Conservation (phyloP, 2,888 invertebrate genomes). For the Agriopis leucophaearia region DNA sequence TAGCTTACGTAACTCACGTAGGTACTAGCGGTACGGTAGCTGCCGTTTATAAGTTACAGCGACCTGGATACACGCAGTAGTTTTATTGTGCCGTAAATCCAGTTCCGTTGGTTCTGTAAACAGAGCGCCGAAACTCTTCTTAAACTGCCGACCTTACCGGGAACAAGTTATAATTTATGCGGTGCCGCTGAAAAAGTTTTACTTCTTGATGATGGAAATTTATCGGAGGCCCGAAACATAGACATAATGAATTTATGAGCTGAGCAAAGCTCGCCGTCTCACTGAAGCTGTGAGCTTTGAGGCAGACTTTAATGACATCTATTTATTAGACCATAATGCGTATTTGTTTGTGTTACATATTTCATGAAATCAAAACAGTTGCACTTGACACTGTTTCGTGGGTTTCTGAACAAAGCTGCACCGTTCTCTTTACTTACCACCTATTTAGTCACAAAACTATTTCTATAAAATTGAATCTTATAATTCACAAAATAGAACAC, state of each 20-base stretch:
- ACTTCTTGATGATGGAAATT: conserved; percentile 24
- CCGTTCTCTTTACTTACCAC: not conserved
- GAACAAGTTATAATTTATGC: conserved; percentile 34
- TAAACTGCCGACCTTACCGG: conserved; percentile 9
- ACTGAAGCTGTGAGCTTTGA: not conserved
- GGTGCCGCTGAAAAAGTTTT: conserved; percentile 26
- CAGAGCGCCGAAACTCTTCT: conserved; percentile 52
- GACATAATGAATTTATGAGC: conserved; percentile 20
- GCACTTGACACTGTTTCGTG: not conserved
- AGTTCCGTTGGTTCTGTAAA: conserved; percentile 58
- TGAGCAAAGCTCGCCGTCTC: not conserved
- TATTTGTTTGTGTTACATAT: not conserved
- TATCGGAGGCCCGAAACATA: not conserved
- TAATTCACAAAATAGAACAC: not conserved
- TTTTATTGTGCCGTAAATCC: conserved; percentile 76
- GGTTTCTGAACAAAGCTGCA: not conserved
- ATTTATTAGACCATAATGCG: too few species aligned
- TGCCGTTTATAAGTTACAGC: conserved; percentile 40
- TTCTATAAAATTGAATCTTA: too few species aligned
- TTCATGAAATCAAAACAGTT: not conserved
- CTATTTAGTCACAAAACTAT: not conserved
- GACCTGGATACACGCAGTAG: conserved; percentile 52
- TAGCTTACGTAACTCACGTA: conserved; percentile 19
- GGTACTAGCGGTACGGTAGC: conserved; percentile 17
- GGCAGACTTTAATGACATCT: too few species aligned